Evolutionary conservation across 2,888 invertebrate genomes (phyloP).

Genomic region (Drosophila nr. medialis): DNA sequence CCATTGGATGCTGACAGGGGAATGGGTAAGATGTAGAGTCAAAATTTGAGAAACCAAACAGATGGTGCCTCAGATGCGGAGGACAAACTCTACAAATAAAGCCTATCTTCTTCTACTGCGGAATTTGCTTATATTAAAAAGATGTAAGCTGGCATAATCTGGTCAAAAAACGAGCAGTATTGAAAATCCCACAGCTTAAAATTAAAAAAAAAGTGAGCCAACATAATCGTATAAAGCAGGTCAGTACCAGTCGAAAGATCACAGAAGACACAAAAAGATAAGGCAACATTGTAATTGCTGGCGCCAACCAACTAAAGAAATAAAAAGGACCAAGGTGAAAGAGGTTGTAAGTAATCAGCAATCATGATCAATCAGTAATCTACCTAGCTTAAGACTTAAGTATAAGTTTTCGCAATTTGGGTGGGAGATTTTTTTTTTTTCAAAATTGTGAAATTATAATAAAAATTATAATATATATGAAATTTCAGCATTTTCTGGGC

Average conservation of each 20-base stretch:
- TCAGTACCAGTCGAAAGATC: not conserved
- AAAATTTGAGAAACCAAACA: not conserved
- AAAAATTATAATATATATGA: not conserved
- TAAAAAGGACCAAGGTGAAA: not conserved
- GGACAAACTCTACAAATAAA: not conserved
- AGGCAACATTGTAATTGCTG: not conserved
- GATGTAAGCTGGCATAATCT: not conserved
- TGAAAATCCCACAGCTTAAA: not conserved
- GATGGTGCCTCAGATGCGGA: not conserved
- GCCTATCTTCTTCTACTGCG: not conserved
- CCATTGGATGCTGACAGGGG: not conserved
- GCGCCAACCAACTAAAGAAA: not conserved
- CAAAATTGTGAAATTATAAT: not conserved
- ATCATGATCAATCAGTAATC: not conserved
- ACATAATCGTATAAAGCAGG: not conserved
- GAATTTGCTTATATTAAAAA: not conserved
- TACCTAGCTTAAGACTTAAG: not conserved
- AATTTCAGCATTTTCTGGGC: not conserved
- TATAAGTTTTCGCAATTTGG: not conserved
- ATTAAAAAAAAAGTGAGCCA: not conserved
- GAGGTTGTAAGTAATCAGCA: not conserved
- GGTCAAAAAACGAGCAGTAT: not conserved
- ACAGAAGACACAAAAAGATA: not conserved
- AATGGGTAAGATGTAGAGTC: not conserved
- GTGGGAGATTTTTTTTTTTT: not conserved